These are phyloP conservation scores for Leptinotarsa rubiginosa DNA, from an alignment of 2,888 invertebrate species.

Conservation along the genomic window DNA sequence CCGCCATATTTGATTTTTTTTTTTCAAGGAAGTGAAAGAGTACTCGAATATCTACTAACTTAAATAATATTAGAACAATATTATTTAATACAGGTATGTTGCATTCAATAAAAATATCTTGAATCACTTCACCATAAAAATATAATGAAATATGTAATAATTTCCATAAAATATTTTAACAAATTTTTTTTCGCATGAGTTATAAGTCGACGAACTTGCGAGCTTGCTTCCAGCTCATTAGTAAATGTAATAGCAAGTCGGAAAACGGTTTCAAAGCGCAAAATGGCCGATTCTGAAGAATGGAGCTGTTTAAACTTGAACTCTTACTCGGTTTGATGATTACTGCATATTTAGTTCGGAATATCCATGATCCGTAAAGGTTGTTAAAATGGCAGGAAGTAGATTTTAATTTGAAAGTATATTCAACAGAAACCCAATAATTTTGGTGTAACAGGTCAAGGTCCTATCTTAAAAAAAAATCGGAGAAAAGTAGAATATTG, in stretches of 20 bases:
- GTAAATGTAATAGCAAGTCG: background rate
- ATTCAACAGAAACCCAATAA: background rate
- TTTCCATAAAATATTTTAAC: background rate
- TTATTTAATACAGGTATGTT: background rate
- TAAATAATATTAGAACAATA: too few species aligned
- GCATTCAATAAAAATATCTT: background rate
- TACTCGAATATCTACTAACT: too few species aligned
- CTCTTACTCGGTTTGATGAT: background rate
- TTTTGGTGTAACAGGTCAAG: background rate
- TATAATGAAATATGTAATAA: conserved; percentile 1
- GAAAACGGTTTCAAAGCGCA: background rate
- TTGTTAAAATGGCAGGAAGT: background rate
- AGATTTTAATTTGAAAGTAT: background rate
- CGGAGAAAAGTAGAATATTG: too few species aligned
- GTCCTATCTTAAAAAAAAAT: too few species aligned
- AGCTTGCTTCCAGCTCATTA: background rate
- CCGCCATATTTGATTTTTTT: too few species aligned
- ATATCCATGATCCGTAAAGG: background rate
- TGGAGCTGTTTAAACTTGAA: background rate
- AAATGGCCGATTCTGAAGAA: background rate
- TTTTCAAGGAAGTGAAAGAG: too few species aligned
- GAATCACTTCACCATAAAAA: conserved; percentile 1
- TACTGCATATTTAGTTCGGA: background rate
- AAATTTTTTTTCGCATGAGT: background rate
- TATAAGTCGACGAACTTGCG: conserved; percentile 5